Conservation (phyloP, 2,888 invertebrate genomes). For the Dryobotodes eremita region DNA sequence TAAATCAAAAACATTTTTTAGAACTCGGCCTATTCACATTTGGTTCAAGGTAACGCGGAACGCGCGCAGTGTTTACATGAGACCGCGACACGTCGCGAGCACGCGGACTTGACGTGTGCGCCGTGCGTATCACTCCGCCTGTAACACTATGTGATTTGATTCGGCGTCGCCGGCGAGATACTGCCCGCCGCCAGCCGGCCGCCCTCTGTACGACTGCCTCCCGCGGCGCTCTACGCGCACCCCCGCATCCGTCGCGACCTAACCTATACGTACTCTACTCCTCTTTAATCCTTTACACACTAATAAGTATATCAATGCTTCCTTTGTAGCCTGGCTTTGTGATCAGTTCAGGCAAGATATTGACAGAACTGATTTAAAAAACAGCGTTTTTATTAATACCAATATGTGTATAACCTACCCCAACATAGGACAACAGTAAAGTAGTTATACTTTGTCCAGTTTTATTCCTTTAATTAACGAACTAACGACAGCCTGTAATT, state of each 20-base stretch:
- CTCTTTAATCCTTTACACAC: constrained; percentile 31
- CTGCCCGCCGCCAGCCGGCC: constrained; percentile 77
- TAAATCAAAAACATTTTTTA: constrained; percentile 6
- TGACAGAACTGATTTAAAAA: constrained; percentile 3
- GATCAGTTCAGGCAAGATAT: constrained; percentile 20
- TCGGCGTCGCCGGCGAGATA: constrained; percentile 76
- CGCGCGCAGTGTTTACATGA: constrained; percentile 56
- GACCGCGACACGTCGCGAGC: constrained; percentile 62
- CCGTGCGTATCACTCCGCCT: constrained; percentile 81
- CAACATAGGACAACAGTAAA: not conserved
- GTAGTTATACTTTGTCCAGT: not conserved
- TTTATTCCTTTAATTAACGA: constrained; percentile 24
- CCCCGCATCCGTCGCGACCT: constrained; percentile 64
- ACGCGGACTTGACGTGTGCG: constrained; percentile 68
- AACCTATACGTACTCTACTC: constrained; percentile 55
- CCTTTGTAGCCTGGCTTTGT: constrained; percentile 26
- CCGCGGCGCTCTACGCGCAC: constrained; percentile 73
- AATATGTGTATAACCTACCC: not conserved
- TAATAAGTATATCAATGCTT: constrained; percentile 36
- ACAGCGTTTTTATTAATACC: not conserved
- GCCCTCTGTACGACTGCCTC: constrained; percentile 77
- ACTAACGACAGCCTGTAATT: constrained; percentile 40
- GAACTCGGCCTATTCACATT: constrained; percentile 46
- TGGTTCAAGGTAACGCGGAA: constrained; percentile 21
- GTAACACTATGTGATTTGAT: constrained; percentile 85